phyloP scores from a whole-genome alignment of 2,888 invertebrate genomes.

The Leistus spinibarbis region DNA sequence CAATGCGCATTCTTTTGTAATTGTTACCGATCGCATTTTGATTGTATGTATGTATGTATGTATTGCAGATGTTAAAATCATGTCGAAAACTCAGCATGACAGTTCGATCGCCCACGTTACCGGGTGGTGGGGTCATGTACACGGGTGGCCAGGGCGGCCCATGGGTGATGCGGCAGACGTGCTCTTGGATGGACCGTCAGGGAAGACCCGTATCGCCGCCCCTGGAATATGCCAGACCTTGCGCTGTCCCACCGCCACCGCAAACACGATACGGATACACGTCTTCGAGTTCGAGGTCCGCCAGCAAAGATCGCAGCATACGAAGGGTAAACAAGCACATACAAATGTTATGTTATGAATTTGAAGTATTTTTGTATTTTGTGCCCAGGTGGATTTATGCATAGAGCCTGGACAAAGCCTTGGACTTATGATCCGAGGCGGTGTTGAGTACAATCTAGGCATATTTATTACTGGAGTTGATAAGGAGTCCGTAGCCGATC shows the following conservation, averaged over 20 bases:
- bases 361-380: slow-evolving; percentile 26
- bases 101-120: slow-evolving; percentile 79
- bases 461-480: slow-evolving; percentile 96
- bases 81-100: slow-evolving; percentile 89
- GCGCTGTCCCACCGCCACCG: slow-evolving; percentile 49
- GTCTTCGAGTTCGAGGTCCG: slow-evolving; percentile 56
- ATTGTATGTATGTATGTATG: not conserved
- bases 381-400: slow-evolving; percentile 76
- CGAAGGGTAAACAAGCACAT: slow-evolving; percentile 60
- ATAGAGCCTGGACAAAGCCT: slow-evolving; percentile 90
- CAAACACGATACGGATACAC: slow-evolving; percentile 48
- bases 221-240: slow-evolving; percentile 63
- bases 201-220: slow-evolving; percentile 90
- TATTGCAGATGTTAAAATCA: slow-evolving; percentile 83
- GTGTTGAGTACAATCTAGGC: slow-evolving; percentile 92
- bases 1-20: not conserved
- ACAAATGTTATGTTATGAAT: not conserved
- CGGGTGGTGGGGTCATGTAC: slow-evolving; percentile 56
- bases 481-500: slow-evolving; percentile 90
- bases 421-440: slow-evolving; percentile 94
- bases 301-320: slow-evolving; percentile 69
- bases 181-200: slow-evolving; percentile 93
- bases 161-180: slow-evolving; percentile 74
- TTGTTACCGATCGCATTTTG: not conserved
- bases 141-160: slow-evolving; percentile 58